A percentile compares a stretch with the other conserved stretches of the same genome.
Evolutionary conservation across 2,888 invertebrate species (phyloP).

Genomic region (Deroplatys truncata): DNA sequence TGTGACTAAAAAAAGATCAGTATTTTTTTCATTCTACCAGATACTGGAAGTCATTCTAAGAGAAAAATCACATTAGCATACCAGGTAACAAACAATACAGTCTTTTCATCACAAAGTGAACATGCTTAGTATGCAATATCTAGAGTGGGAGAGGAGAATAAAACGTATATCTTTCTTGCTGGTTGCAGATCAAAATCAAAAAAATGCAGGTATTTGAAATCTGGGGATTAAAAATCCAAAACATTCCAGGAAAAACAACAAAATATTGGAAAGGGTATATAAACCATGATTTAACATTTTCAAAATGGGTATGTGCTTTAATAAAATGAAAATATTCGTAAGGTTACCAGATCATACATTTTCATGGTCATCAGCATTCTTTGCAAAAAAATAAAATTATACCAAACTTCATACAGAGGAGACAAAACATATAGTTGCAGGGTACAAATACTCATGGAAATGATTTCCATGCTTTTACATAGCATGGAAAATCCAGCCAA

Average conservation of each 20-base stretch:
- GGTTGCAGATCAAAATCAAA: not conserved
- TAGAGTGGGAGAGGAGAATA: not conserved
- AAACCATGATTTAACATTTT: not conserved
- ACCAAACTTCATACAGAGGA: not conserved
- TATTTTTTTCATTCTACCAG: not conserved
- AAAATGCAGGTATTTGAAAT: not conserved
- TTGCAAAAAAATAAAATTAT: not conserved
- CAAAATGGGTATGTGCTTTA: not conserved
- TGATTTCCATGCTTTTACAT: not conserved
- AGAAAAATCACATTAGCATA: not conserved
- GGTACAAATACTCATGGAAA: not conserved
- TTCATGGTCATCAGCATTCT: not conserved
- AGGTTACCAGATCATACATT: not conserved
- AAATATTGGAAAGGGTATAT: not conserved
- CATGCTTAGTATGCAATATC: not conserved
- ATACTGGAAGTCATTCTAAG: not conserved
- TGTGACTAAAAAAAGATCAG: not conserved
- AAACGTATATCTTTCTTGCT: not conserved
- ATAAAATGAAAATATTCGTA: not conserved
- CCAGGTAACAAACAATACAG: not conserved
- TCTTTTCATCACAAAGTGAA: not conserved
- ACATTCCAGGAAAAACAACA: not conserved
- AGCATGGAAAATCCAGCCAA: not conserved
- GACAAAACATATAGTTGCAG: not conserved
- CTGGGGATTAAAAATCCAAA: not conserved